Conservation (phyloP, 2,888 invertebrate genomes). For the Falcaria lacertinaria region DNA sequence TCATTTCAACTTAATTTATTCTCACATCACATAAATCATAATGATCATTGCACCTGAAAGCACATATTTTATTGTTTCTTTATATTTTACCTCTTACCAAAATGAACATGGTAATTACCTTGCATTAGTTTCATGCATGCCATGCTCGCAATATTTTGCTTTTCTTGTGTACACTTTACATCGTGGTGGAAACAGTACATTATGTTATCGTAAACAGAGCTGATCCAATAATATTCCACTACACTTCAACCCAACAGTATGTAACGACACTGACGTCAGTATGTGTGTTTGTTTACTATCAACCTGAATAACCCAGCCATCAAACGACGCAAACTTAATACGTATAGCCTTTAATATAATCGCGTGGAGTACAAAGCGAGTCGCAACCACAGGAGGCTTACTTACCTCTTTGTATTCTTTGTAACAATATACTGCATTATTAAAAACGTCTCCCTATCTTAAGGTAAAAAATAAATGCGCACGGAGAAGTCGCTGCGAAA, state of each 20-base stretch:
- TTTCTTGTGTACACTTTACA: too few species aligned
- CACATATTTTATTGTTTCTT: too few species aligned
- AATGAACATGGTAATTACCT: too few species aligned
- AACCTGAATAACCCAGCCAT: slow-evolving; percentile 37
- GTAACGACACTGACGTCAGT: not conserved
- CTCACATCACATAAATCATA: too few species aligned
- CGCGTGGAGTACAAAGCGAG: slow-evolving; percentile 39
- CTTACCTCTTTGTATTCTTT: slow-evolving; percentile 61
- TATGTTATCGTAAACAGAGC: too few species aligned
- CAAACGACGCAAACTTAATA: slow-evolving; percentile 44
- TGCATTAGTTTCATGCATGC: too few species aligned
- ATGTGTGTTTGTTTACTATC: slow-evolving; percentile 14
- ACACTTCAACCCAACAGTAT: not conserved
- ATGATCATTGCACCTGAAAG: too few species aligned
- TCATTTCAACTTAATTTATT: too few species aligned
- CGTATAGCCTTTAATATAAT: slow-evolving; percentile 47
- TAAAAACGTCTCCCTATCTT: slow-evolving; percentile 52
- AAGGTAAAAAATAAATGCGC: slow-evolving; percentile 56
- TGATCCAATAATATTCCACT: too few species aligned
- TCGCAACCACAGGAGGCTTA: slow-evolving; percentile 40
- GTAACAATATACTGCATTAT: slow-evolving; percentile 71
- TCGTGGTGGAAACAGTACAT: too few species aligned
- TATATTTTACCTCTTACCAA: too few species aligned
- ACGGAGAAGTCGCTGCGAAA: slow-evolving; percentile 36
- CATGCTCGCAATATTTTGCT: too few species aligned